These are phyloP conservation scores for Diachasmimorpha longicaudata DNA, from an alignment of 1,140 invertebrate species.

Conservation along the genomic window DNA sequence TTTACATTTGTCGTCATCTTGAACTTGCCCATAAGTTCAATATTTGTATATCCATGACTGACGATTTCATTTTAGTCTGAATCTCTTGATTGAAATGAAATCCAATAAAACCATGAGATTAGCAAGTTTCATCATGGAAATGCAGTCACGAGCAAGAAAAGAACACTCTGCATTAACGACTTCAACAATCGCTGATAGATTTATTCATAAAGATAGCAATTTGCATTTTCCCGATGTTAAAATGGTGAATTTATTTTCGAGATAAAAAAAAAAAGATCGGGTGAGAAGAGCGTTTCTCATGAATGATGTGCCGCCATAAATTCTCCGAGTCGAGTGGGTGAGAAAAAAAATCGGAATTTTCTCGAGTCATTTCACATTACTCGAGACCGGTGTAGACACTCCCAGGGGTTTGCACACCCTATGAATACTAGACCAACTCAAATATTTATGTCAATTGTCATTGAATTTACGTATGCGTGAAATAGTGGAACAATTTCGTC, in stretches of 20 bases:
- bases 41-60: too few species aligned
- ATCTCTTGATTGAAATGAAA: neutral
- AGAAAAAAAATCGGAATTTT: neutral
- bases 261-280: neutral
- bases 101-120: neutral
- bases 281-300: neutral
- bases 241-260: neutral
- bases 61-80: too few species aligned
- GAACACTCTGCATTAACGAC: neutral
- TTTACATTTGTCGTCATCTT: neutral
- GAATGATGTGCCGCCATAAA: neutral
- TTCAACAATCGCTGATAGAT: neutral
- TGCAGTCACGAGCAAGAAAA: neutral
- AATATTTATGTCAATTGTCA: neutral
- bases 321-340: neutral
- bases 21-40: too few species aligned
- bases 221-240: neutral
- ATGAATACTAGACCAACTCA: neutral
- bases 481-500: neutral
- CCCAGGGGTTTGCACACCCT: neutral
- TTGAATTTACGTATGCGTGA: neutral
- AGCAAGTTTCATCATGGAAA: neutral
- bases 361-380: neutral
- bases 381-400: neutral
- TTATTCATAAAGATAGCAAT: slow-evolving; percentile 15